Conservation (phyloP, 2,113 vertebrate genomes). For the Ageneiosus marmoratus region DNA sequence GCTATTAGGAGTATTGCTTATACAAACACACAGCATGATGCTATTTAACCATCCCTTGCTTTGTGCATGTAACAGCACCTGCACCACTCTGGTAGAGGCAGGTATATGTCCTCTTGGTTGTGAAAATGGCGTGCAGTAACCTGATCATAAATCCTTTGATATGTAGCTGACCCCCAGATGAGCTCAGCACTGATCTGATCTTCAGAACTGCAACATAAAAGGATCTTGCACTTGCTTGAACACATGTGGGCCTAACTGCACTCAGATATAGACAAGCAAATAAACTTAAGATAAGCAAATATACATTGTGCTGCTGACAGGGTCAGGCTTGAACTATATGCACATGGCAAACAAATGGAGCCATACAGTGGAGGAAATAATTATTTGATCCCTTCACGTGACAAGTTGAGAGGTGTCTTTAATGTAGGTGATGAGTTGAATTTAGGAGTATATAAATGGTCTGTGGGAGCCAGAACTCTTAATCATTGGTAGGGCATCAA, state of each 20-base stretch:
- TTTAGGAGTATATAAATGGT: too few relatives aligned
- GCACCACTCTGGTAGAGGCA: conserved; percentile 22
- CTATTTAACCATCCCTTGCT: not conserved
- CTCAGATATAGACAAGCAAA: not conserved
- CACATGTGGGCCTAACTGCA: conserved; percentile 22
- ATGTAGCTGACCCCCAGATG: conserved; percentile 48
- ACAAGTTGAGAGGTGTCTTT: too few relatives aligned
- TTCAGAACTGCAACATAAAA: conserved; percentile 53
- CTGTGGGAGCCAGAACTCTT: too few relatives aligned
- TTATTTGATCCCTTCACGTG: too few relatives aligned
- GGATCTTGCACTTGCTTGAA: conserved; percentile 27
- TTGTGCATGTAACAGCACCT: conserved; percentile 41
- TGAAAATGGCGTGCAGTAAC: conserved; percentile 41
- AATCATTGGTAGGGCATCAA: too few relatives aligned
- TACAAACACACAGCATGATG: not conserved
- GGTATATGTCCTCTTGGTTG: conserved; percentile 21
- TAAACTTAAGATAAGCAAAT: too few relatives aligned
- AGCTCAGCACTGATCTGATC: conserved; percentile 49
- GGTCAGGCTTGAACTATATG: not conserved
- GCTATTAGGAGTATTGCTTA: not conserved
- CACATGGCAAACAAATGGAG: not conserved
- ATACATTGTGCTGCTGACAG: not conserved
- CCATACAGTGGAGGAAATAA: too few relatives aligned
- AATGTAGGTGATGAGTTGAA: too few relatives aligned
- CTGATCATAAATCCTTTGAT: conserved; percentile 54